Evolutionary conservation across 92 coral and sea anemone species (phyloP), one percentile per base, ranked within the genome.

Genomic region (Anthopleura xanthogrammica): DNA sequence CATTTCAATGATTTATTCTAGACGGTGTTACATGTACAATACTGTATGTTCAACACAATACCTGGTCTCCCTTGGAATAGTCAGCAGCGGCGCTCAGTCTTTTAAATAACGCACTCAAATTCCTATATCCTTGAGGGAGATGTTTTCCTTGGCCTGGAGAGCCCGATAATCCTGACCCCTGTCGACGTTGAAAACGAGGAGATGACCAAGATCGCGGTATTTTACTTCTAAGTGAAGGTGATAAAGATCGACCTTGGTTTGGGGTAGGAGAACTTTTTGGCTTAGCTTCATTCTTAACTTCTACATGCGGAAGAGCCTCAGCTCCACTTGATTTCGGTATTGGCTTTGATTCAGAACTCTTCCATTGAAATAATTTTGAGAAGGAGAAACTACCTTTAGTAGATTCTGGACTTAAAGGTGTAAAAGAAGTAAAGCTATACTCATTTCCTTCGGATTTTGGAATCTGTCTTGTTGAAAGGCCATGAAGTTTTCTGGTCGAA

Each of bases 391-490:
- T 50, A 9, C 95, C 90, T 85, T 87, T 85, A 2, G 98, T 79
- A 11, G 78, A 40, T 29, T 97, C 99, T 77, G 99, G 98, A 82
- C 97, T 90, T 74, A 97, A 89, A 13, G 98, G 98, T 36, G 85
- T 87, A 79, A 97, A 97, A n/a, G 99, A 97, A 43, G 97, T 94
- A 40, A 97, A 86, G 5, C 91, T 92, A 46, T 85, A 86, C 20
- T 88, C 86, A 36, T 89, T 87, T 2, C 80, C 89, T 16, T 81
- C 86, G 9, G 78, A 5, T 52, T 60, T 46, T 46, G 78, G 74
- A 40, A 41, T 60, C 60, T 2, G 70, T 65, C 80, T 73, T 50
- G 78, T 62, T 19, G 70, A n/a, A 5, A 29, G 41, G 17, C 58
- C 56, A 36, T 75, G 66, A 20, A 17, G 10, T 57, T 60, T 52